These are phyloP conservation scores for Coluber constrictor DNA, from an alignment of 2,797 vertebrate genomes.

Conservation along the genomic window DNA sequence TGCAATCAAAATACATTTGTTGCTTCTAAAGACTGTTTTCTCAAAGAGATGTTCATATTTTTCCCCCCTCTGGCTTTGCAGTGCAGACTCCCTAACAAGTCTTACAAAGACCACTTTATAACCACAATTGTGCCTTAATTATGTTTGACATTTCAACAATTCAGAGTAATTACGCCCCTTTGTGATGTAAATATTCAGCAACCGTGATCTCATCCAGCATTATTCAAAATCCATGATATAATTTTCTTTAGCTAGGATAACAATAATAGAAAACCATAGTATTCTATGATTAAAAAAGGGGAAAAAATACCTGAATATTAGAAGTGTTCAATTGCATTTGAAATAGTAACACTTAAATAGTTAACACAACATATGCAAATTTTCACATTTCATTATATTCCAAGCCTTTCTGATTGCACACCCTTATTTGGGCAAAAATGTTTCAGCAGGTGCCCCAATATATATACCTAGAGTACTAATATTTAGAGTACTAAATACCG, in stretches of 20 bases:
- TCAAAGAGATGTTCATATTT: background rate
- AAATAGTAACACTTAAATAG: background rate
- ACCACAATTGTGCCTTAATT: slow-evolving; percentile 34
- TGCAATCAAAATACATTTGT: slow-evolving; percentile 6
- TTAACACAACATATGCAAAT: background rate
- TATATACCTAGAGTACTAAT: background rate
- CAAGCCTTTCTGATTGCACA: background rate
- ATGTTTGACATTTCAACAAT: slow-evolving; percentile 48
- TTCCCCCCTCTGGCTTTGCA: background rate
- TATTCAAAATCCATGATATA: slow-evolving; percentile 23
- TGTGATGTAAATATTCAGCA: slow-evolving; percentile 40
- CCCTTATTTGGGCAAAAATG: background rate
- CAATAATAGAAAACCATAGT: background rate
- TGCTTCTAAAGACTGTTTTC: background rate
- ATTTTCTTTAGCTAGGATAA: slow-evolving; percentile 32
- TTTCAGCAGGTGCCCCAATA: background rate
- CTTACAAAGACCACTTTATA: slow-evolving; percentile 44
- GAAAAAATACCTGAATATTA: background rate
- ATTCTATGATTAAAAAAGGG: background rate
- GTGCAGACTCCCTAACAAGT: slow-evolving; percentile 47
- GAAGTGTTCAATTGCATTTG: background rate
- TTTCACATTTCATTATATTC: background rate
- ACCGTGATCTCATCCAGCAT: slow-evolving; percentile 13
- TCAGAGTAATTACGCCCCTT: slow-evolving; percentile 51
- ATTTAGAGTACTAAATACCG: background rate